Conservation (phyloP, 2,888 invertebrate genomes). For the Sesamia inferens region DNA sequence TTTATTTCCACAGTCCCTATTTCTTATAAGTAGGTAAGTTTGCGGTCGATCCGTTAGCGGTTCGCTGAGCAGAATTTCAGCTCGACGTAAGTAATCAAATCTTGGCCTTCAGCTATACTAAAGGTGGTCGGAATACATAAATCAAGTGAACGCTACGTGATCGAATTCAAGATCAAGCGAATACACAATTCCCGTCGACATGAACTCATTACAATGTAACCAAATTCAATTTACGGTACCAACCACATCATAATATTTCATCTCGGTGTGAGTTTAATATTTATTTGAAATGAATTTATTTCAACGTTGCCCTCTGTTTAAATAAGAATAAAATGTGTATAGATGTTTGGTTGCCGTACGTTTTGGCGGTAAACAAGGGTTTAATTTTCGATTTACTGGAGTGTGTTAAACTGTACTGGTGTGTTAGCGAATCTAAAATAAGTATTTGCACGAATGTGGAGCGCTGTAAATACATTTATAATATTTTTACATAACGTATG, state of each 20-base stretch:
- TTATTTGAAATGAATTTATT: slow-evolving; percentile 75
- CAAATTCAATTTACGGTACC: slow-evolving; percentile 87
- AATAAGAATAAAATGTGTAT: slow-evolving; percentile 72
- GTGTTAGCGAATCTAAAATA: slow-evolving; percentile 40
- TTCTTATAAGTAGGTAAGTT: slow-evolving; percentile 69
- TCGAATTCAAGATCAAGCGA: slow-evolving; percentile 86
- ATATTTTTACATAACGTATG: slow-evolving; percentile 13
- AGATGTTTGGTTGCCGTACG: slow-evolving; percentile 62
- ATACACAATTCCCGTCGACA: slow-evolving; percentile 83
- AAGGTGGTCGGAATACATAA: slow-evolving; percentile 87
- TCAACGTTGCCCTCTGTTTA: slow-evolving; percentile 71
- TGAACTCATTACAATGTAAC: slow-evolving; percentile 88
- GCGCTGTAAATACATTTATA: slow-evolving; percentile 25
- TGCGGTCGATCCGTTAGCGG: slow-evolving; percentile 75
- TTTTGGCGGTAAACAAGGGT: slow-evolving; percentile 68
- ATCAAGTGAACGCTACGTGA: slow-evolving; percentile 87
- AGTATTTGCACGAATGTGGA: slow-evolving; percentile 40
- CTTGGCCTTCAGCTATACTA: slow-evolving; percentile 78
- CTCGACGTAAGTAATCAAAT: slow-evolving; percentile 83
- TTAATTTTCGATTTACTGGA: slow-evolving; percentile 70
- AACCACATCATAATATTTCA: slow-evolving; percentile 86
- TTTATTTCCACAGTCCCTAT: slow-evolving; percentile 63
- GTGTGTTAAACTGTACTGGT: slow-evolving; percentile 56
- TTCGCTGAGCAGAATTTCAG: slow-evolving; percentile 74
- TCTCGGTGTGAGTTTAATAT: slow-evolving; percentile 76